A percentile compares a stretch with the other conserved stretches of the same genome.
phyloP scores from a whole-genome alignment of 2,888 invertebrate species.

The Eristalis tenax region DNA sequence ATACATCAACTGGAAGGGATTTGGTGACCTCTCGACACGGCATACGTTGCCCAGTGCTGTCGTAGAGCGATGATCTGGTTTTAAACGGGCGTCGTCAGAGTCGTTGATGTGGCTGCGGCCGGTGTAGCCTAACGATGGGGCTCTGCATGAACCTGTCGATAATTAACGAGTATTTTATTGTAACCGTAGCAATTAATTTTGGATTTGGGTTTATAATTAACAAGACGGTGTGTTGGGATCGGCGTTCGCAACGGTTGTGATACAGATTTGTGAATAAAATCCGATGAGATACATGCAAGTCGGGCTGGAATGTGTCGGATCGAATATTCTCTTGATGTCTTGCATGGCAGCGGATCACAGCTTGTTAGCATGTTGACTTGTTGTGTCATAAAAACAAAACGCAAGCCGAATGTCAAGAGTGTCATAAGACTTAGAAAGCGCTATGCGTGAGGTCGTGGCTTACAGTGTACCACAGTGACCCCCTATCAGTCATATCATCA shows the following conservation, averaged over 20 bases:
- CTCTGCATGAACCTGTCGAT: constrained; percentile 22
- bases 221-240: background rate
- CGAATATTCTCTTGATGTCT: background rate
- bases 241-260: background rate
- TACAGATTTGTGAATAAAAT: background rate
- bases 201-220: constrained; percentile 34
- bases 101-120: background rate
- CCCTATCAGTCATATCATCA: background rate
- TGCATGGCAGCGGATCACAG: background rate
- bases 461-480: background rate
- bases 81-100: background rate
- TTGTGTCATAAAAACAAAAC: background rate
- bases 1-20: constrained; percentile 5
- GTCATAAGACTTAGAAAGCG: background rate
- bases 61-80: background rate
- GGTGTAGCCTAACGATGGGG: background rate
- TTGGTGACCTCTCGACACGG: background rate
- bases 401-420: background rate
- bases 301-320: background rate
- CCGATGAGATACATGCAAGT: background rate
- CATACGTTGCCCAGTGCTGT: background rate
- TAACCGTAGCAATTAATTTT: constrained; percentile 33
- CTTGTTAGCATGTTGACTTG: background rate
- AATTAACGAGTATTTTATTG: constrained; percentile 38
- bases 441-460: background rate